A percentile compares a stretch with the other conserved stretches of the same genome.
Conservation (phyloP, 2,113 vertebrate genomes). For the Rhagologus leucostigma region DNA sequence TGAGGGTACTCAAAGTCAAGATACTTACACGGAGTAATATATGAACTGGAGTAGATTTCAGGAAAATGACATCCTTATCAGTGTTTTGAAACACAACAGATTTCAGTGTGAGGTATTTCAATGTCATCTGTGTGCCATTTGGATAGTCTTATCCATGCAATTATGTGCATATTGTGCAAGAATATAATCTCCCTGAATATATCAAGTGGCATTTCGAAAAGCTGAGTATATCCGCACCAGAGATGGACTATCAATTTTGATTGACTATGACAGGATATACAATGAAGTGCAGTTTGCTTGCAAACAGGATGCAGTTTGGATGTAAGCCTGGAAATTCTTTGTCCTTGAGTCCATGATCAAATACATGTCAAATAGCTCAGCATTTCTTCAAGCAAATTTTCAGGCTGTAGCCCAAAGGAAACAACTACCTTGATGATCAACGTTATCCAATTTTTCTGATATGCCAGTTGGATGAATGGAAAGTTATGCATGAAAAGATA, state of each 20-base stretch:
- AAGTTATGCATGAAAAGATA: background rate
- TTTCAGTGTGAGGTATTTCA: background rate
- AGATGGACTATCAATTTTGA: conserved; percentile 22
- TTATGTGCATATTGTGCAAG: background rate
- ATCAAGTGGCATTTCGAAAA: background rate
- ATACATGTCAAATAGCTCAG: background rate
- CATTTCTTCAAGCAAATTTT: background rate
- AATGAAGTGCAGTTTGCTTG: background rate
- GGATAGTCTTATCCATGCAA: background rate
- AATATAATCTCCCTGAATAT: background rate
- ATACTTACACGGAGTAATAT: background rate
- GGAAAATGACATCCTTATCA: background rate
- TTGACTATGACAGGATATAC: background rate
- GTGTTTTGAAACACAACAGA: background rate
- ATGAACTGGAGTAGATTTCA: background rate
- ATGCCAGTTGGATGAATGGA: background rate
- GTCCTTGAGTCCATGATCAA: conserved; percentile 7
- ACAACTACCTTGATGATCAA: background rate
- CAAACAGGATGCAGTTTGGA: conserved; percentile 16
- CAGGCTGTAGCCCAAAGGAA: background rate
- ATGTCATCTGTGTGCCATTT: background rate
- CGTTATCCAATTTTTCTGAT: background rate
- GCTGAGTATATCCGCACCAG: background rate
- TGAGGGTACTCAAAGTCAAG: background rate
- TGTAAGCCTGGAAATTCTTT: conserved; percentile 13